Evolutionary conservation across 2,888 invertebrate species (phyloP), one percentile per base, ranked within the genome.

Genomic region (Lordiphosa fenestrarum): DNA sequence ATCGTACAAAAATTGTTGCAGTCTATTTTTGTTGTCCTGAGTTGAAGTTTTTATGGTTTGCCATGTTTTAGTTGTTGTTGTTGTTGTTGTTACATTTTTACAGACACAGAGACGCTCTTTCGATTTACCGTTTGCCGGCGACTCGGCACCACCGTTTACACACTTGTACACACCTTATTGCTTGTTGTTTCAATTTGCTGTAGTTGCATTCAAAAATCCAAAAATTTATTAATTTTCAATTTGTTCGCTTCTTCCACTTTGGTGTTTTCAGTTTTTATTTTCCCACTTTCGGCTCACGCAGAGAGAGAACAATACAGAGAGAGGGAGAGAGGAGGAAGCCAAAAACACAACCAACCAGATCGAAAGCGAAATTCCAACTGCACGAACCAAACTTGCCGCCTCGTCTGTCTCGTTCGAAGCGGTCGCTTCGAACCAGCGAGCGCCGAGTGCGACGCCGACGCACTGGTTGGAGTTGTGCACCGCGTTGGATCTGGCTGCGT

Each of bases 331-430:
- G 30, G 30, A 30, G 30, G 53, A 47, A 23, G 47, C 23, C 21
- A 53, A 44, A 37, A 39, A 58, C 57, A 58, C 47, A 59, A 52
- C 44, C 59, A 62, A 62, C n/a, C 58, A 51, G 85, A 78, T 75
- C 86, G 83, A 89, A 88, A 89, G 88, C 88, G 86, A 87, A 89
- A 89, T 87, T 85, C 87, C 85, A 88, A 89, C 87, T 88, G 30
- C 30, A 21, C 9, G 30, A 30, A 13, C 23, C 19, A 15, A 15
- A 15, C 39, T 15, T 15, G 19, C 10, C 40, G 38, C 12, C 38
- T 38, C 15, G 38, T 13, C 30, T 9, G 54, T 42, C 21, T 33
- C 33, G 33, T 30, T 41, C 15, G 15, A 33, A 12, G 35, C 12
- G 42, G 6, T 51, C 35, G 51, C 9, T 3, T 7, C 30, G 30